Percentiles rank a stretch among this genome's conserved stretches.
phyloP scores from a whole-genome alignment of 2,113 vertebrate species.

The Hyperopisus bebe region DNA sequence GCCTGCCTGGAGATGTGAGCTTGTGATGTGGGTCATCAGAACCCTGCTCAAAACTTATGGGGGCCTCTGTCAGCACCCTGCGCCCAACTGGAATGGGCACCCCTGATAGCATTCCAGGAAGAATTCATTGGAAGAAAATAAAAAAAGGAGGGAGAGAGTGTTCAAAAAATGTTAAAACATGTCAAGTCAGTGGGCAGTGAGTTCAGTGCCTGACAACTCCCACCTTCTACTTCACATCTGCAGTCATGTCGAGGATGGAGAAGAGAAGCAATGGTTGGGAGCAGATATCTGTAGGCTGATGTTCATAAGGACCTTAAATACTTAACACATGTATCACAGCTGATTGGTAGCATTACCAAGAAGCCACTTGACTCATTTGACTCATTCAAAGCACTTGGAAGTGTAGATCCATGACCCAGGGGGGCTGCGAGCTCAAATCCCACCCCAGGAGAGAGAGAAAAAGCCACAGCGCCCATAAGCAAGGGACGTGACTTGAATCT shows the following conservation, averaged over 20 bases:
- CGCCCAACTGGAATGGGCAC: not conserved
- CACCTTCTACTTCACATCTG: not conserved
- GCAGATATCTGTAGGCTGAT: not conserved
- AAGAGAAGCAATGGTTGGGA: not conserved
- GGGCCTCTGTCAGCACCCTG: not conserved
- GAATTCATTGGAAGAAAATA: not conserved
- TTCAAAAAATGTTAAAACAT: not conserved
- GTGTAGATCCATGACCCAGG: not conserved
- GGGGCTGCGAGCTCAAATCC: not conserved
- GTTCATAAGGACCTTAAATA: not conserved
- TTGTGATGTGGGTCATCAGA: constrained; percentile 45
- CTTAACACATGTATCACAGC: not conserved
- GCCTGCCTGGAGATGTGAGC: constrained; percentile 32
- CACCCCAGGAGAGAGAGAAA: not conserved
- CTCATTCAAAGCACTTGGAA: not conserved
- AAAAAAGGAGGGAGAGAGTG: not conserved
- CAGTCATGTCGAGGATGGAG: not conserved
- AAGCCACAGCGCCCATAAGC: not conserved
- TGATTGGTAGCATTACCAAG: not conserved
- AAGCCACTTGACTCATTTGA: not conserved
- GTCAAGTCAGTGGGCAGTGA: not conserved
- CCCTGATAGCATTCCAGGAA: not conserved
- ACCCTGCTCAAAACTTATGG: constrained; percentile 28
- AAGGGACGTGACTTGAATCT: not conserved
- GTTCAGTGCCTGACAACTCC: not conserved